phyloP scores from a whole-genome alignment of 2,888 invertebrate species.

The Thalpophila matura region DNA sequence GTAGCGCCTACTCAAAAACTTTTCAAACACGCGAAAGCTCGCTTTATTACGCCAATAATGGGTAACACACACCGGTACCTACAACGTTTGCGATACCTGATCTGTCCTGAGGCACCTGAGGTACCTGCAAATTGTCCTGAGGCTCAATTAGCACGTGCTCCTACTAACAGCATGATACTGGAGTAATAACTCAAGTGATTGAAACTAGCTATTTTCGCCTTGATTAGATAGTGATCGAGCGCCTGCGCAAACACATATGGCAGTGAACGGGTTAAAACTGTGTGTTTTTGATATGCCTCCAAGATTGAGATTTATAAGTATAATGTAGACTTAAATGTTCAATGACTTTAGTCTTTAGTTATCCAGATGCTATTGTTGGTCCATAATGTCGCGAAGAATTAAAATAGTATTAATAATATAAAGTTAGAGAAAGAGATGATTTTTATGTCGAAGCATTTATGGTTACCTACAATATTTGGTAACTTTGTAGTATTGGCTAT shows the following conservation, averaged over 20 bases:
- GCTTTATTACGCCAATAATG: background rate
- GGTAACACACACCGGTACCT: background rate
- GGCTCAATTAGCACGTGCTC: slow-evolving; percentile 35
- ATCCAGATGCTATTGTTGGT: no score
- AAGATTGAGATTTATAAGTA: no score
- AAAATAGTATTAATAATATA: no score
- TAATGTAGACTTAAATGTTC: no score
- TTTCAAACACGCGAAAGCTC: background rate
- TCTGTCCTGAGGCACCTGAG: no score
- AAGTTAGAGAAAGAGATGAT: no score
- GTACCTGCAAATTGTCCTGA: slow-evolving; percentile 20
- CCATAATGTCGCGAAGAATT: no score
- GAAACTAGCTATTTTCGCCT: slow-evolving; percentile 32
- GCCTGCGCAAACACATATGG: slow-evolving; percentile 44
- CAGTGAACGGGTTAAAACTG: background rate
- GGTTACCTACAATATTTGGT: no score
- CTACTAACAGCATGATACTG: slow-evolving; percentile 19
- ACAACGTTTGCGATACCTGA: background rate
- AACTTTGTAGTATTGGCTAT: no score
- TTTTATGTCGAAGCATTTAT: no score
- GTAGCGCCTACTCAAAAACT: slow-evolving; percentile 41
- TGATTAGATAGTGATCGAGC: slow-evolving; percentile 26
- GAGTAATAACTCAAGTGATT: slow-evolving; percentile 21
- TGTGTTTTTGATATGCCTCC: slow-evolving; percentile 1
- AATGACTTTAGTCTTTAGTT: no score